Evolutionary conservation across 1,140 invertebrate genomes (phyloP), one percentile per base, ranked within the genome.

Genomic region (Drosophila grimshawi): DNA sequence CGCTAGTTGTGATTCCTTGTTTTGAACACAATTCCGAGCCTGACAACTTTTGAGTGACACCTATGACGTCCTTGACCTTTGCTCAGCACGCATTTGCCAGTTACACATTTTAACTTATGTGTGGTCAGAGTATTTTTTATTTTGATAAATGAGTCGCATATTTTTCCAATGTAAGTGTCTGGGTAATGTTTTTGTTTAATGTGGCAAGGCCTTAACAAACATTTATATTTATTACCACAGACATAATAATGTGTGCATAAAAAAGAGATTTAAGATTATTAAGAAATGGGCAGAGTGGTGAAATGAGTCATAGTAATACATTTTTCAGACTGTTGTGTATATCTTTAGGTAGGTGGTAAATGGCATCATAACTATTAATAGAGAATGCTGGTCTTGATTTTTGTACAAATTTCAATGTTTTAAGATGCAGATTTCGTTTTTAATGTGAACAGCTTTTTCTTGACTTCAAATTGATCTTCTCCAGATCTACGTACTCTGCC

Each of bases 11-110:
- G 53, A 19, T 19, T 19, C 19, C 19, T 19, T 19, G 19, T 19
- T 19, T 0, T 19, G 19, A 19, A 19, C 19, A 19, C 19, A 19
- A 19, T 19, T 19, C 19, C 19, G 19, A 19, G 19, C 19, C 53
- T 29, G 19, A 19, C 8, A 56, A 41, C 53, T 56, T 27, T 19
- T 56, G 19, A 5, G 19, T 41, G 53, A 56, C 35, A 56, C 27
- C 29, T 56, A 56, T 56, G 27, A 56, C 30, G 37, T n/a, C 53
- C 53, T 41, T 56, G 53, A 56, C 37, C 37, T 56, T 51, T 51
- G 30, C 27, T 2, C 49, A n/a, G 27, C n/a, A 27, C 19, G 27
- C 8, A 48, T 48, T 48, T 48, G 6, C 5, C 49, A 4, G n/a
- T 32, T 32, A 19, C 30, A n/a, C 29, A 2, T 51, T 10, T 56